Conservation (phyloP, 2,113 vertebrate genomes). For the Equus quagga region DNA sequence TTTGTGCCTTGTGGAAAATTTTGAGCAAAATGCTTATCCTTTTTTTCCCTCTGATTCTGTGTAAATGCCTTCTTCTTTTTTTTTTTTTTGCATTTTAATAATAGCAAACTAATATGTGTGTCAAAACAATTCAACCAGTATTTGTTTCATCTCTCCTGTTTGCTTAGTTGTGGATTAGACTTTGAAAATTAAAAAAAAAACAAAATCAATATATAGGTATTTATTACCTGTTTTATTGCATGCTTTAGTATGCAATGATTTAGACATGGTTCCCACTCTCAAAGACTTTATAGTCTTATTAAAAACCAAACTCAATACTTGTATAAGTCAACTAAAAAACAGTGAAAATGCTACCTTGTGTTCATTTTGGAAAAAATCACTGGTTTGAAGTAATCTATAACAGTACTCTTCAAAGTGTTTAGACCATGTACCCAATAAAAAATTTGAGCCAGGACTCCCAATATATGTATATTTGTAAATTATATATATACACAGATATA, state of each 20-base stretch:
- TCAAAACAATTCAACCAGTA: not conserved
- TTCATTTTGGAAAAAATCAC: not conserved
- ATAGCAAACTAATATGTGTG: not conserved
- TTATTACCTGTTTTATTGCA: not conserved
- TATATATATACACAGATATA: not conserved
- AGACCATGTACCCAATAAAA: not conserved
- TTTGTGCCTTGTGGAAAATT: not conserved
- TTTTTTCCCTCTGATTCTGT: not conserved
- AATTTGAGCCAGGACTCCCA: not conserved
- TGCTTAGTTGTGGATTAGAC: not conserved
- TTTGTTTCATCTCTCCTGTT: not conserved
- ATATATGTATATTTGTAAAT: not conserved
- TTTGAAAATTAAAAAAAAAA: not conserved
- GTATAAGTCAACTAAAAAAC: not conserved
- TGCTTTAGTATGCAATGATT: not conserved
- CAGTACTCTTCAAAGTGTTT: not conserved
- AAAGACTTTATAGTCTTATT: not conserved
- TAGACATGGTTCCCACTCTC: not conserved
- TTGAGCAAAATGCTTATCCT: not conserved
- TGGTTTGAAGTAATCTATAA: not conserved
- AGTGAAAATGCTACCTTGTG: not conserved
- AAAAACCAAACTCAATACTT: conserved; percentile 9
- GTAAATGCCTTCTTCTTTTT: not conserved
- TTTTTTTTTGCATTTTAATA: not conserved
- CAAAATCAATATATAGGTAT: not conserved